These are phyloP conservation scores for Ethmia dodecea DNA, from an alignment of 2,888 invertebrate species.

Conservation along the genomic window DNA sequence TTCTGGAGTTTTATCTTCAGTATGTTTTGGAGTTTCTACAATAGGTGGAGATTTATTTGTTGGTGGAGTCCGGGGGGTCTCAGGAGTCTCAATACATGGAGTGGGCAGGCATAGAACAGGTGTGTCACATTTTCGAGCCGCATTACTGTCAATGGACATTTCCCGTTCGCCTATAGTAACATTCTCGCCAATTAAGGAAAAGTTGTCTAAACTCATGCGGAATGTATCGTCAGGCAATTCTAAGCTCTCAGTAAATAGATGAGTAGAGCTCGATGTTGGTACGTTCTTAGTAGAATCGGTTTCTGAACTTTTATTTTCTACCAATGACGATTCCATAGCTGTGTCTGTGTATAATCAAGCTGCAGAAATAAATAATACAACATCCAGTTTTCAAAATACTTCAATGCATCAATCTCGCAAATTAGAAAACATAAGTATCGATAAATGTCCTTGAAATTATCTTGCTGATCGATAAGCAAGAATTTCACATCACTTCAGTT, in stretches of 20 bases:
- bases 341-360: background rate
- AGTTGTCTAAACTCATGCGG: slow-evolving; percentile 57
- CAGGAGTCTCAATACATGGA: slow-evolving; percentile 19
- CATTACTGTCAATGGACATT: slow-evolving; percentile 36
- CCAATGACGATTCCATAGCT: slow-evolving; percentile 43
- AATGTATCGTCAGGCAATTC: slow-evolving; percentile 62
- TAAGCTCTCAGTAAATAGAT: slow-evolving; percentile 46
- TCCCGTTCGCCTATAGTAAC: slow-evolving; percentile 51
- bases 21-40: slow-evolving; percentile 38
- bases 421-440: slow-evolving; percentile 27
- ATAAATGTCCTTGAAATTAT: slow-evolving; percentile 60
- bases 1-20: slow-evolving; percentile 19
- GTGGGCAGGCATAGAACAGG: slow-evolving; percentile 26
- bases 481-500: slow-evolving; percentile 63
- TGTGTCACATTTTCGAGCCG: slow-evolving; percentile 25
- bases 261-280: slow-evolving; percentile 45
- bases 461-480: slow-evolving; percentile 70
- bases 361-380: background rate
- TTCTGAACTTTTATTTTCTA: slow-evolving; percentile 28
- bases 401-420: slow-evolving; percentile 2
- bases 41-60: slow-evolving; percentile 32
- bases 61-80: slow-evolving; percentile 26
- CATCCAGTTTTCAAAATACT: background rate
- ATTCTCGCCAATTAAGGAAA: slow-evolving; percentile 59
- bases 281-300: slow-evolving; percentile 28